These are phyloP conservation scores for Cisticola juncidis DNA, from an alignment of 2,113 vertebrate species.

Conservation along the genomic window DNA sequence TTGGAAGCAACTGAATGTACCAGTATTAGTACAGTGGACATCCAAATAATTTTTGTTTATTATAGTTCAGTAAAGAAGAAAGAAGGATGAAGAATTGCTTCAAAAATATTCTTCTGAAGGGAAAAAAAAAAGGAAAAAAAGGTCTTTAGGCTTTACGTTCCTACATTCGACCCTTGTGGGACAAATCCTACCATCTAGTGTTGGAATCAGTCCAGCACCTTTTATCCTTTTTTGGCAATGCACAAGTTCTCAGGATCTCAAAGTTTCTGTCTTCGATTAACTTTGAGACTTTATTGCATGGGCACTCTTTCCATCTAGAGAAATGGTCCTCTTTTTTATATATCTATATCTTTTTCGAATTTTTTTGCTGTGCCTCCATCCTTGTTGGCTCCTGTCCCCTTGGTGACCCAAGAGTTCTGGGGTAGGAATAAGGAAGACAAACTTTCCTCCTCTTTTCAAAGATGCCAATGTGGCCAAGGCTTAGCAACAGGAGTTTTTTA, in stretches of 20 bases:
- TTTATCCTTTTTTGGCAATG: background rate
- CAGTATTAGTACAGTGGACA: background rate
- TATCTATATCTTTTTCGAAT: background rate
- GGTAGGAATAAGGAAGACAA: background rate
- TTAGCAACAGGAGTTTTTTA: background rate
- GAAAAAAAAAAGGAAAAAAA: too few species aligned
- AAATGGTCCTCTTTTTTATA: background rate
- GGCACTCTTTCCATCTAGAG: background rate
- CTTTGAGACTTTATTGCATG: background rate
- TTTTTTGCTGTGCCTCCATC: background rate
- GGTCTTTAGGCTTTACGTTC: accelerated
- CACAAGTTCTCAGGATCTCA: background rate
- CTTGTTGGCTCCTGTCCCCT: background rate
- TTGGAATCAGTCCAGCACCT: background rate
- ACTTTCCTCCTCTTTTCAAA: background rate
- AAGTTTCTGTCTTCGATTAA: background rate
- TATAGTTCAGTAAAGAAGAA: background rate
- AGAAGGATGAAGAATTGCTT: background rate
- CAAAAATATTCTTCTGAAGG: background rate
- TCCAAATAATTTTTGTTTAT: background rate
- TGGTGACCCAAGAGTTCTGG: background rate
- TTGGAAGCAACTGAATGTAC: background rate
- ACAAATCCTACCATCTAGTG: background rate
- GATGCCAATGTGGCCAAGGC: accelerated
- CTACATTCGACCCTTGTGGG: background rate